Evolutionary conservation across 1,140 invertebrate species (phyloP).

Genomic region (Drosophila sucinea): DNA sequence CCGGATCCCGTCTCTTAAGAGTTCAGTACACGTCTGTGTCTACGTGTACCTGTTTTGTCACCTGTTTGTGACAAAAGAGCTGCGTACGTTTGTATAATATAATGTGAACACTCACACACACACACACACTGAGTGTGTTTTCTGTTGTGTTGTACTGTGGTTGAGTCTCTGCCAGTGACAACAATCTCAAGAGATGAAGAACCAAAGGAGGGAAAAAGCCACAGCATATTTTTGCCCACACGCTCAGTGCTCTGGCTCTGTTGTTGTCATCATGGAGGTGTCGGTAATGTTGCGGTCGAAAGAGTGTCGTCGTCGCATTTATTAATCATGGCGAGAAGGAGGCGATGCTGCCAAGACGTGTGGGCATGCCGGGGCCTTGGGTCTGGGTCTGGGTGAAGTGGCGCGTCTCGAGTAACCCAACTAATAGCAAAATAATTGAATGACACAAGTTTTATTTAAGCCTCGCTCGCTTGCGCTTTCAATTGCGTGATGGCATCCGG

Average conservation of each 20-base stretch:
- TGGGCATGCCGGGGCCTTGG: slow-evolving; percentile 38
- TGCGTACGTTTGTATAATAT: slow-evolving; percentile 44
- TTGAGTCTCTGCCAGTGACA: slow-evolving; percentile 15
- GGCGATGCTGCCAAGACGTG: slow-evolving; percentile 33
- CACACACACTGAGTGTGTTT: background rate
- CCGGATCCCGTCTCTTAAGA: slow-evolving; percentile 18
- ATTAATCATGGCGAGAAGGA: slow-evolving; percentile 66
- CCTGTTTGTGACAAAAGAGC: slow-evolving; percentile 69
- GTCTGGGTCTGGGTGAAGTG: slow-evolving; percentile 32
- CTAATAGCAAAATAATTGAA: slow-evolving; percentile 73
- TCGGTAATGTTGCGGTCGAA: slow-evolving; percentile 73
- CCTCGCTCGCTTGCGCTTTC: slow-evolving; percentile 1
- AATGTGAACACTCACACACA: slow-evolving; percentile 37
- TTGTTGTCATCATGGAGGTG: slow-evolving; percentile 50
- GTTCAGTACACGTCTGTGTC: slow-evolving; percentile 39
- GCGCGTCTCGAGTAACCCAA: slow-evolving; percentile 66
- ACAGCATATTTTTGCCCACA: slow-evolving; percentile 65
- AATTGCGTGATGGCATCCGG: slow-evolving; percentile 37
- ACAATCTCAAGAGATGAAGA: slow-evolving; percentile 2
- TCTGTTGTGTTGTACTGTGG: slow-evolving; percentile 29
- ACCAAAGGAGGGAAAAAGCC: slow-evolving; percentile 39
- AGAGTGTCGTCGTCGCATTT: slow-evolving; percentile 54
- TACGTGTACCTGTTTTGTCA: slow-evolving; percentile 64
- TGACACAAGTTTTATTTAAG: slow-evolving; percentile 52
- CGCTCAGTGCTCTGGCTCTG: slow-evolving; percentile 9